These are phyloP conservation scores for Tethea ocularis DNA, from an alignment of 2,888 invertebrate species.

Conservation along the genomic window DNA sequence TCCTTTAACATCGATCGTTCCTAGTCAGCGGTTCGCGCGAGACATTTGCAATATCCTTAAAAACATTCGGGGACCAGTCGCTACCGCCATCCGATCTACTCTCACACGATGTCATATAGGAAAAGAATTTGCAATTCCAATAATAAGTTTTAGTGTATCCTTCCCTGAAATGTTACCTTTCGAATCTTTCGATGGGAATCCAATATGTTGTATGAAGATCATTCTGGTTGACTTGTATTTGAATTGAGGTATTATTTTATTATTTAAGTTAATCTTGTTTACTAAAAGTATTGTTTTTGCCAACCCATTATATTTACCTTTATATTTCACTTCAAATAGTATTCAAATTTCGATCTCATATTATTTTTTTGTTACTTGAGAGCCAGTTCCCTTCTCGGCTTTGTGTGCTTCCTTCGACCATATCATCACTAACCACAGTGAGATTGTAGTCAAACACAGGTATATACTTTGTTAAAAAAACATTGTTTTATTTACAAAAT, in stretches of 20 bases:
- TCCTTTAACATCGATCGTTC: slow-evolving; percentile 65
- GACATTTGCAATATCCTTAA: slow-evolving; percentile 75
- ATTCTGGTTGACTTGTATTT: background rate
- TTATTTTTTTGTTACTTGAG: too few relatives aligned
- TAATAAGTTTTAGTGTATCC: slow-evolving; percentile 47
- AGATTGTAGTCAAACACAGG: too few relatives aligned
- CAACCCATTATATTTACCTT: too few relatives aligned
- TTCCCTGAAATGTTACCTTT: slow-evolving; percentile 8
- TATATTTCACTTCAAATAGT: background rate
- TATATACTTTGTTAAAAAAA: too few relatives aligned
- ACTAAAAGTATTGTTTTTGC: too few relatives aligned
- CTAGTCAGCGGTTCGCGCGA: slow-evolving; percentile 58
- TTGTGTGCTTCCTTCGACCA: too few relatives aligned
- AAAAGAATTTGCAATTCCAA: slow-evolving; percentile 57
- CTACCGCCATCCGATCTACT: slow-evolving; percentile 44
- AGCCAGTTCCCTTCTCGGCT: too few relatives aligned
- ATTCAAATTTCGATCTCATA: too few relatives aligned
- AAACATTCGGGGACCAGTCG: slow-evolving; percentile 56
- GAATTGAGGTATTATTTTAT: background rate
- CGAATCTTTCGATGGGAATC: background rate
- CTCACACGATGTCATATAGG: slow-evolving; percentile 44
- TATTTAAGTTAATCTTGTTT: background rate
- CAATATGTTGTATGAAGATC: background rate
- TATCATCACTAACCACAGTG: too few relatives aligned
- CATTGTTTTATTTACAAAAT: too few relatives aligned